Percentiles rank a stretch among this genome's conserved stretches.
Conservation (phyloP, 2,113 vertebrate species). For the Anguilla japonica region DNA sequence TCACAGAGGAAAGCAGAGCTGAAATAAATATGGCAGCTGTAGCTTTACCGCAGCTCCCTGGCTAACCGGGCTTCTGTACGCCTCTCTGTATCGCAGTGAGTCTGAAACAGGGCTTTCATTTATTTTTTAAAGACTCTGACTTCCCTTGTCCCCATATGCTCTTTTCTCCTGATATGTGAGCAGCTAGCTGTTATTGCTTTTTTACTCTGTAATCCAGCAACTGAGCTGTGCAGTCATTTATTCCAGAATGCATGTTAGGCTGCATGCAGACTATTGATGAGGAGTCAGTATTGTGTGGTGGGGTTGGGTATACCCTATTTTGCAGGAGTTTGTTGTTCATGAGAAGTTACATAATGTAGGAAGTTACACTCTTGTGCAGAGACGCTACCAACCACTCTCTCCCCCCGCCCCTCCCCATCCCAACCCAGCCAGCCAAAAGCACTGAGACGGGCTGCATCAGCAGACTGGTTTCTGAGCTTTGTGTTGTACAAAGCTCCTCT, state of each 20-base stretch:
- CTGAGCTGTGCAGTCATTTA: no score
- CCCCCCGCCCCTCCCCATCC: no score
- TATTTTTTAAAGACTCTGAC: no score
- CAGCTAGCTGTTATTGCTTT: no score
- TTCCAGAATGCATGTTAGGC: no score
- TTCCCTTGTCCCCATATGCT: no score
- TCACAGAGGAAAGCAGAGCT: background rate
- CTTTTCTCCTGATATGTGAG: no score
- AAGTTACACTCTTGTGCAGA: slow-evolving; percentile 19
- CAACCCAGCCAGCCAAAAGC: background rate
- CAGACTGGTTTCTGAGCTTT: slow-evolving; percentile 25
- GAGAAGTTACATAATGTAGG: slow-evolving; percentile 30
- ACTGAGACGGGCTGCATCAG: slow-evolving; percentile 32
- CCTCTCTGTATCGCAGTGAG: background rate
- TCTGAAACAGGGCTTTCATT: no score
- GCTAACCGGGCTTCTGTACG: background rate
- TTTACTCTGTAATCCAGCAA: no score
- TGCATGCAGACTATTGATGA: no score
- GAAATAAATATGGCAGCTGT: no score
- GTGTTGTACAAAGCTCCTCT: slow-evolving; percentile 27
- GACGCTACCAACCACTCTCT: background rate
- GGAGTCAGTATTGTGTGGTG: no score
- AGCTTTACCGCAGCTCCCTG: background rate
- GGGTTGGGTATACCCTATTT: background rate
- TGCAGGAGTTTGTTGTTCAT: slow-evolving; percentile 23